Evolutionary conservation across 2,113 vertebrate genomes (phyloP).

Genomic region (Elephantulus edwardii): DNA sequence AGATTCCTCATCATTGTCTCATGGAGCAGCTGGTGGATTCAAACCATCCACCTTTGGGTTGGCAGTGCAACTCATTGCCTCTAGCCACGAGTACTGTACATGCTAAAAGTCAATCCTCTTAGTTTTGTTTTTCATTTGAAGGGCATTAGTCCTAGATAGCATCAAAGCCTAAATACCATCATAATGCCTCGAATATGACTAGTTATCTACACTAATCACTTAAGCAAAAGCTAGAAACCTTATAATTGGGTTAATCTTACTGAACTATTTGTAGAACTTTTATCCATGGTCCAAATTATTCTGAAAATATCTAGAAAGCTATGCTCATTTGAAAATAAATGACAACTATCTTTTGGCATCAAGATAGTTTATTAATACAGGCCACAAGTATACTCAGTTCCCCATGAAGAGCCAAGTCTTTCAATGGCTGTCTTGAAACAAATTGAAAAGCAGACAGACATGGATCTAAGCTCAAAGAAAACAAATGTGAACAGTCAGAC

Average conservation of each 20-base stretch:
- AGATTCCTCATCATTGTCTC: too few relatives aligned
- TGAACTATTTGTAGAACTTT: constrained; percentile 3
- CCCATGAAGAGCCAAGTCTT: constrained; percentile 42
- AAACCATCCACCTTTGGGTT: too few relatives aligned
- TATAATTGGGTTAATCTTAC: background rate
- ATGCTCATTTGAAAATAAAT: constrained; percentile 54
- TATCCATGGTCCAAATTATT: constrained; percentile 16
- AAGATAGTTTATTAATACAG: constrained; percentile 15
- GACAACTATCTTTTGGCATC: constrained; percentile 58
- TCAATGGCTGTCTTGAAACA: constrained; percentile 65
- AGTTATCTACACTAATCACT: background rate
- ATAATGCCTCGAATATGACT: background rate
- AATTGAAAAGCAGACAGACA: constrained; percentile 65
- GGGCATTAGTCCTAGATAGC: background rate
- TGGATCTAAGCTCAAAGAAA: constrained; percentile 56
- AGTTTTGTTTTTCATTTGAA: background rate
- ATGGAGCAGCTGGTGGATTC: too few relatives aligned
- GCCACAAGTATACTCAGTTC: constrained; percentile 21
- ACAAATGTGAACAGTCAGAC: constrained; percentile 49
- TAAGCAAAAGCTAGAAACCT: background rate
- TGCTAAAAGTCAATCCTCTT: background rate
- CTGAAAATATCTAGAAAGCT: constrained; percentile 53
- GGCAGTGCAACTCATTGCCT: too few relatives aligned
- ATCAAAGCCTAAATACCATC: background rate
- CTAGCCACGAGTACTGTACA: background rate